Evolutionary conservation across 2,797 vertebrate species (phyloP), one percentile per base, ranked within the genome.

Genomic region (Craterocephalus amniculus): DNA sequence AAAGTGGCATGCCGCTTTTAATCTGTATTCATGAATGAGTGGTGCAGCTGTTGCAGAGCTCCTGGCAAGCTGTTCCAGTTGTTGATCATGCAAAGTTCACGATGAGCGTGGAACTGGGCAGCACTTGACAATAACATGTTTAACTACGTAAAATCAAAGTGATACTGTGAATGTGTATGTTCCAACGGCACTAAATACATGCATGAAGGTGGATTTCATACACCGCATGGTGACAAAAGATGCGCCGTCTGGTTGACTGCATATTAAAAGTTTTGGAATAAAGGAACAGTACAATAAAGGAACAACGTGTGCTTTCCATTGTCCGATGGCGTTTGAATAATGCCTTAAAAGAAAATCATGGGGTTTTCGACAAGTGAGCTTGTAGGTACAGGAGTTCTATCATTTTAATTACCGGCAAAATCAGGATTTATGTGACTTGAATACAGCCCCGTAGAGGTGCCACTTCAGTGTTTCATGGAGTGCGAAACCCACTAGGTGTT

Each of bases 1-100:
- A 64, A 76, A 69, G 73, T 59, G 73, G 54, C 77, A 8, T 14
- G 0, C 13, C 7, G 27, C 65, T 31, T 57, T 72, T 68, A 48
- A 87, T 85, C 77, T 79, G 65, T 62, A 81, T 80, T 80, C 76
- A 75, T 70, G 76, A 55, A 80, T 0, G 35, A 69, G 61, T 31
- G 27, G 3, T 13, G 63, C 74, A 63, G 78, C 74, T 84, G 74
- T 67, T 67, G 18, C 48, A 4, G 29, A 26, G 52, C 59, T 67
- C 43, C 34, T 58, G 60, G 67, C 70, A 68, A 76, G 78, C 75
- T 78, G 66, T 51, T 54, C 9, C 40, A 3, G 9, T 34, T 74
- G 9, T 31, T 74, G 49, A 63, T 80, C 38, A 20, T 58, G 20
- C 43, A 55, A 54, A 69, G 64, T 70, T 74, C 36, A 74, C 12